Conservation (phyloP, 2,888 invertebrate species). For the Acleris holmiana region DNA sequence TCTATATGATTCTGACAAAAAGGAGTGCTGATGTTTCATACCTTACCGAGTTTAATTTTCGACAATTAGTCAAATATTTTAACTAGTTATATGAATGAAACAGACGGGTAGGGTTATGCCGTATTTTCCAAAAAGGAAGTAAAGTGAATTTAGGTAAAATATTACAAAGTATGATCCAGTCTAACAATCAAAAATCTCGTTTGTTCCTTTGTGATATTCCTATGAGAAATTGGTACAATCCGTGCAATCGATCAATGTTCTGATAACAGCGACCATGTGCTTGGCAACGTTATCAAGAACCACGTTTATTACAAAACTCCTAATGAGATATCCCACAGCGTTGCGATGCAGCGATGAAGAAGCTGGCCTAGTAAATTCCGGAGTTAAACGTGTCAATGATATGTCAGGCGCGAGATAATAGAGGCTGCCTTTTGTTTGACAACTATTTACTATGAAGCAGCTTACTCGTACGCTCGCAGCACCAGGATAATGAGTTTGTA, state of each 20-base stretch:
- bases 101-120: too few species aligned
- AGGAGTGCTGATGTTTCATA: not conserved
- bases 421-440: slow-evolving; percentile 62
- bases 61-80: not conserved
- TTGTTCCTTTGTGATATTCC: too few species aligned
- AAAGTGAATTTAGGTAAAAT: too few species aligned
- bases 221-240: not conserved
- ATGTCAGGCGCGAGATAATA: slow-evolving; percentile 62
- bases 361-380: slow-evolving; percentile 52
- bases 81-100: too few species aligned
- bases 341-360: slow-evolving; percentile 43
- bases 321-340: not conserved
- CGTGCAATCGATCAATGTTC: slow-evolving; percentile 29
- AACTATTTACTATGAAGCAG: slow-evolving; percentile 49
- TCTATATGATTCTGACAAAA: not conserved
- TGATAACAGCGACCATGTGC: slow-evolving; percentile 16
- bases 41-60: not conserved
- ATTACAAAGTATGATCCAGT: too few species aligned
- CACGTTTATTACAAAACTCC: slow-evolving; percentile 1
- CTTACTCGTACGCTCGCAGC: slow-evolving; percentile 50
- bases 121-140: too few species aligned
- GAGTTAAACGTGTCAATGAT: slow-evolving; percentile 59
- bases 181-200: too few species aligned
- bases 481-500: slow-evolving; percentile 61
- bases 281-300: slow-evolving; percentile 3